phyloP scores from a whole-genome alignment of 2,797 vertebrate genomes.

The Enteromius radiatus region DNA sequence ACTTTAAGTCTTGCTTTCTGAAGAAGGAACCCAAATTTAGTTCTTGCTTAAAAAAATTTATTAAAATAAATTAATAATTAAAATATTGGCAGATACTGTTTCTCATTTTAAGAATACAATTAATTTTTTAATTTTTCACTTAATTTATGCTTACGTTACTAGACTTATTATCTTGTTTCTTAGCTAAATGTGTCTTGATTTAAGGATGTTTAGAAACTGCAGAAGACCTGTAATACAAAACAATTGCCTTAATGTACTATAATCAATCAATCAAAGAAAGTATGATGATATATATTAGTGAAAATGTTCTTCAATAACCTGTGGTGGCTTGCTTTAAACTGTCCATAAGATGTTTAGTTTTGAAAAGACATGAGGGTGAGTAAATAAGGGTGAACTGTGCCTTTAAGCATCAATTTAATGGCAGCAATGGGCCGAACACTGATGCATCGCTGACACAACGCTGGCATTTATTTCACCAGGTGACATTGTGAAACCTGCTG shows the following conservation, averaged over 20 bases:
- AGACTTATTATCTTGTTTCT: background rate
- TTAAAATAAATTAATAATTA: too few relatives aligned
- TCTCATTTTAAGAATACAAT: background rate
- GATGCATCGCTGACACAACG: background rate
- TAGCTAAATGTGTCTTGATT: background rate
- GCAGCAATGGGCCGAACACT: background rate
- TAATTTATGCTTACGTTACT: too few relatives aligned
- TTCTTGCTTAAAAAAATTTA: background rate
- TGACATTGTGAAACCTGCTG: background rate
- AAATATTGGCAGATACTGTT: background rate
- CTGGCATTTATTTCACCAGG: background rate
- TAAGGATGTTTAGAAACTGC: background rate
- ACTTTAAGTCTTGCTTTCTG: background rate
- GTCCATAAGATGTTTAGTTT: background rate
- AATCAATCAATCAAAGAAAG: background rate
- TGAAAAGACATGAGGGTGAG: background rate
- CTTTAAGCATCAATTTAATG: background rate
- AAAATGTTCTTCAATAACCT: too few relatives aligned
- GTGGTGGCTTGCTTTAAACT: background rate
- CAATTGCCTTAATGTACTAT: background rate
- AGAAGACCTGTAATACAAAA: background rate
- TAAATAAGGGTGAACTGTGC: slow-evolving; percentile 3
- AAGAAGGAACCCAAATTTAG: background rate
- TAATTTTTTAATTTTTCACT: background rate
- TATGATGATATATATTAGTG: background rate